Conservation (phyloP, 2,113 vertebrate genomes). For the Alethe castanea region DNA sequence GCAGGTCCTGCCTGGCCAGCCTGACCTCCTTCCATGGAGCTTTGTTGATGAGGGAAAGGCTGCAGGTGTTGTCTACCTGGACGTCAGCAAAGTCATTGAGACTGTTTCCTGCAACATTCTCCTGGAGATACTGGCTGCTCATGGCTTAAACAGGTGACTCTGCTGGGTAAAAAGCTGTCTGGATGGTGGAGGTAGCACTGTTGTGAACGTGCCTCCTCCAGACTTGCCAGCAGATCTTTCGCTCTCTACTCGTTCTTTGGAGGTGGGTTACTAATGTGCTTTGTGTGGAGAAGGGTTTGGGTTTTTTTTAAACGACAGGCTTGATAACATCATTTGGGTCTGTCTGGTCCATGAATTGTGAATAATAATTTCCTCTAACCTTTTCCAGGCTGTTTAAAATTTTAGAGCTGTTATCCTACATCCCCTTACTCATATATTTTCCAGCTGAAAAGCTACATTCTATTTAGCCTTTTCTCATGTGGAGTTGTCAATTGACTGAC, state of each 20-base stretch:
- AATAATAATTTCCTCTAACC: constrained; percentile 26
- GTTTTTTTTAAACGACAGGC: not conserved
- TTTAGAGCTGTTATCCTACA: not conserved
- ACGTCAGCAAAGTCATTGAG: not conserved
- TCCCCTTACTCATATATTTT: not conserved
- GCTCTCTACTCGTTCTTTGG: not conserved
- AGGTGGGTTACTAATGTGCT: not conserved
- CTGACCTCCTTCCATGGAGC: not conserved
- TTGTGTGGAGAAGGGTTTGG: not conserved
- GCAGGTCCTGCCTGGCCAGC: not conserved
- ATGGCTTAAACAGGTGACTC: not conserved
- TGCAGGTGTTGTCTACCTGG: not conserved
- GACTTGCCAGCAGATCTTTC: not conserved
- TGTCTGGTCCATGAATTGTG: not conserved
- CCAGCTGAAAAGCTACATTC: not conserved
- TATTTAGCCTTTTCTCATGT: not conserved
- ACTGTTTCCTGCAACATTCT: not conserved
- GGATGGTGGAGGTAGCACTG: not conserved
- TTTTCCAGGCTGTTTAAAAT: constrained; percentile 42
- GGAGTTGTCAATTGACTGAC: not conserved
- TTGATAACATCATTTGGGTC: constrained; percentile 7
- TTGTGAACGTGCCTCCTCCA: not conserved
- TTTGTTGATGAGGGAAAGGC: too few relatives aligned
- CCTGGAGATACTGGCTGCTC: not conserved
- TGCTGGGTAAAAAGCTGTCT: not conserved